Base-by-base conservation (phyloP, 2,797 vertebrate species). In the Ptychobarbus kaznakovi region DNA sequence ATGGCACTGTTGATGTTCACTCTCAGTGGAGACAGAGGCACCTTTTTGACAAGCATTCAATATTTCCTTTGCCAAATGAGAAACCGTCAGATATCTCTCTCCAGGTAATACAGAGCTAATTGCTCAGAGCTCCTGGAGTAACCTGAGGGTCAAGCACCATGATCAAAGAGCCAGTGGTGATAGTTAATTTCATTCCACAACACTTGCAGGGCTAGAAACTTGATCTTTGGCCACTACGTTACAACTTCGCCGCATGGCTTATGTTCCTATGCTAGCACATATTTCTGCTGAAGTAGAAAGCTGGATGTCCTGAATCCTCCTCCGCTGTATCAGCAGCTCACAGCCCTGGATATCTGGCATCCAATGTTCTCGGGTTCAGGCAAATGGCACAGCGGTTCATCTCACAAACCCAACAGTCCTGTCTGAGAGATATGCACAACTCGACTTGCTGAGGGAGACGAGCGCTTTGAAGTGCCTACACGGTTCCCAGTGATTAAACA, bases 401-500 rank as follows among this genome's bases (percentile, higher is more conserved):
- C 77, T 69, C 53, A 53, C 51, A 84, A 80, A 35, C 40, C 32
- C 46, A 68, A 65, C 44, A 68, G 49, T 72, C 77, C 73, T 77
- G 75, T 73, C n/a, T 74, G 58, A 65, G 38, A 44, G 61, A 84
- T 77, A 83, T 25, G 46, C 56, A 12, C 38, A 70, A 76, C 63
- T 20, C 42, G 9, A 53, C 81, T 56, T 56, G n/a, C 20, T 61
- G 15, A 38, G 69, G 40, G 44, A 49, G 49, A 87, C 79, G 68
- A 28, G 32, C 42, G 72, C 86, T 89, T 88, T 89, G 83, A 88
- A 86, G 83, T 81, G 79, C 82, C 9, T 74, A 49, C 75, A 42
- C 89, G 25, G 53, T 90, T 92, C 87, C 78, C 86, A 87, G 91
- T 93, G 92, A 94, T 95, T 94, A 93, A 94, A 82, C 90, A 87